phyloP scores from a whole-genome alignment of 2,797 vertebrate genomes.

The Rhinoraja longicauda region DNA sequence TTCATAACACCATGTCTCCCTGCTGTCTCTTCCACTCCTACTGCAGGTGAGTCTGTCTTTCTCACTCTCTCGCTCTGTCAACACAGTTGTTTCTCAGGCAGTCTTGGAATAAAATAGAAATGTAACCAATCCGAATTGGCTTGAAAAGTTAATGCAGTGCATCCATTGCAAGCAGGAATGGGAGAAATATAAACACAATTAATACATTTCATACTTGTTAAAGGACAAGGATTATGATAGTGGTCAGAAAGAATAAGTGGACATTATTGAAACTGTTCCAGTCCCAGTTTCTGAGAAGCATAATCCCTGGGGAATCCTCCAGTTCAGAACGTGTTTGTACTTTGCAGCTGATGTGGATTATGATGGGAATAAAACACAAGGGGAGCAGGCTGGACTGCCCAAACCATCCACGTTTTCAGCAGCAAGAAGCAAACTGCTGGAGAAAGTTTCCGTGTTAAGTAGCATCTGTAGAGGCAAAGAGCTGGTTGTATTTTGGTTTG shows the following conservation, averaged over 20 bases:
- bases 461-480: no score
- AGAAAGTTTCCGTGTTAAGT: no score
- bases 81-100: slow-evolving; percentile 30
- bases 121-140: neutral
- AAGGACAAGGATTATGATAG: neutral
- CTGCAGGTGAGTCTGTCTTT: slow-evolving; percentile 78
- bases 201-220: neutral
- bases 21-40: slow-evolving; percentile 72
- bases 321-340: neutral
- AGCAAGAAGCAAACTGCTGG: no score
- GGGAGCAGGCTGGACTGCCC: neutral
- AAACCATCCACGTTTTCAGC: neutral
- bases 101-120: neutral
- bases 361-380: neutral
- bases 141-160: slow-evolving; percentile 2
- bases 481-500: no score
- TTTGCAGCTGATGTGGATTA: neutral
- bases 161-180: neutral
- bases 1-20: slow-evolving; percentile 87
- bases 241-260: neutral
- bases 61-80: slow-evolving; percentile 33
- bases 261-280: neutral
- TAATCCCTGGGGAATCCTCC: neutral
- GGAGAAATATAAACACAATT: neutral
- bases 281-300: neutral